Evolutionary conservation across 2,113 vertebrate genomes (phyloP), one percentile per base, ranked within the genome.

Genomic region (Phrynosoma platyrhinos): DNA sequence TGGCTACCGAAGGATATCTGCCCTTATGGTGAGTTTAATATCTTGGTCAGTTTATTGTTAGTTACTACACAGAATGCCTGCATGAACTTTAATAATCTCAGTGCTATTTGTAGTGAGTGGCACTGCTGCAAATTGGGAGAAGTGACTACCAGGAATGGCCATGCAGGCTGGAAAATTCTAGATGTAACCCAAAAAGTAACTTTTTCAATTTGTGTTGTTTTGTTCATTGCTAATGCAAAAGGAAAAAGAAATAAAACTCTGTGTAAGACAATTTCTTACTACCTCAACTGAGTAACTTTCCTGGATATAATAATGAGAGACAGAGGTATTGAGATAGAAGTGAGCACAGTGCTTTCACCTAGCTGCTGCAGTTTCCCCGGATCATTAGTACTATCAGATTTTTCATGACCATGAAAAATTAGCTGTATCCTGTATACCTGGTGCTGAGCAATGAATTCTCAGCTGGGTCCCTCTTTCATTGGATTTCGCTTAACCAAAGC

Each of bases 401-500:
- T 68, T 69, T 58, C 74, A 42, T 23, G 20, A 84, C 58, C n/a
- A 8, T 83, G 87, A 86, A 85, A 36, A 81, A 78, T 86, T 78
- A 86, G 66, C 64, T 86, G 30, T 78, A 71, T 71, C 77, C 72
- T 71, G 40, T 62, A 25, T 78, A 78, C 62, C 30, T 83, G 62
- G 71, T 25, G 20, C 18, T 86, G 62, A 64, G 72, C 74, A 82
- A 78, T 83, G 66, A 86, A 79, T 47, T 90, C 62, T 78, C 79
- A 72, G 88, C 74, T 83, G 79, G 80, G 36, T 86, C 71, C 40
- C 75, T 86, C n/a, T 71, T 86, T 86, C 88, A 86, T 62, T 90
- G 88, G 84, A 90, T 90, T 90, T 90, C 84, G 83, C 47, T 86
- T 90, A 90, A 71, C 32, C 69, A 62, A 86, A 82, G 79, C 72